Conservation (phyloP, 2,888 invertebrate genomes). For the Glaucopsyche alexis region DNA sequence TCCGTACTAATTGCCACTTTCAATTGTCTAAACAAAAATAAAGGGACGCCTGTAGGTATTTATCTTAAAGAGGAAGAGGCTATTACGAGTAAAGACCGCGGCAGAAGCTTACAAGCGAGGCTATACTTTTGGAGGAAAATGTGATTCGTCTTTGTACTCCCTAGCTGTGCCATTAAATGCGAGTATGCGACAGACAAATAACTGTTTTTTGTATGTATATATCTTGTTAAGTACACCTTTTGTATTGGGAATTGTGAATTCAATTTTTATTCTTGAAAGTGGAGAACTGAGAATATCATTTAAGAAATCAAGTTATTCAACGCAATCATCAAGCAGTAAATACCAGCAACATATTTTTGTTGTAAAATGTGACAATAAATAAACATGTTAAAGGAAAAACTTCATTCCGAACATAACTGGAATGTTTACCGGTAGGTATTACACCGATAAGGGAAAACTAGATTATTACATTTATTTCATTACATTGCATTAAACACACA, state of each 20-base stretch:
- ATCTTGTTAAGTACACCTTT: not conserved
- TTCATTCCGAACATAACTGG: conserved; percentile 24
- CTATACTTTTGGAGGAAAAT: conserved; percentile 27
- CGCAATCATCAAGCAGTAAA: conserved; percentile 19
- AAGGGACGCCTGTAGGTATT: conserved; percentile 38
- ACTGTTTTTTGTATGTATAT: not conserved
- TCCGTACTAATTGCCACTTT: conserved; percentile 61
- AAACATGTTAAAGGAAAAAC: conserved; percentile 21
- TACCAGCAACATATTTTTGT: not conserved
- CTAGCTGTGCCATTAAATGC: not conserved
- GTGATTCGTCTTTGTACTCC: conserved; percentile 32
- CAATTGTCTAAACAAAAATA: conserved; percentile 67
- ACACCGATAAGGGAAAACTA: not conserved
- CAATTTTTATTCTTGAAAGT: not conserved
- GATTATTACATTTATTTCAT: conserved; percentile 16
- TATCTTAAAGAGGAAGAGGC: conserved; percentile 31
- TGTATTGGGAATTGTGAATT: not conserved
- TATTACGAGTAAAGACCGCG: conserved; percentile 14
- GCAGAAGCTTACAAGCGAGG: conserved; percentile 21
- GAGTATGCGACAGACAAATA: not conserved
- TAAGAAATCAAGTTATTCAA: conserved; percentile 1
- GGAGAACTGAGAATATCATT: not conserved
- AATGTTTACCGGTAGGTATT: conserved; percentile 5
- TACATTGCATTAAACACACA: not conserved
- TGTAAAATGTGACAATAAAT: conserved; percentile 16